Conservation (phyloP, 2,888 invertebrate species). For the Trichopria drosophilae region DNA sequence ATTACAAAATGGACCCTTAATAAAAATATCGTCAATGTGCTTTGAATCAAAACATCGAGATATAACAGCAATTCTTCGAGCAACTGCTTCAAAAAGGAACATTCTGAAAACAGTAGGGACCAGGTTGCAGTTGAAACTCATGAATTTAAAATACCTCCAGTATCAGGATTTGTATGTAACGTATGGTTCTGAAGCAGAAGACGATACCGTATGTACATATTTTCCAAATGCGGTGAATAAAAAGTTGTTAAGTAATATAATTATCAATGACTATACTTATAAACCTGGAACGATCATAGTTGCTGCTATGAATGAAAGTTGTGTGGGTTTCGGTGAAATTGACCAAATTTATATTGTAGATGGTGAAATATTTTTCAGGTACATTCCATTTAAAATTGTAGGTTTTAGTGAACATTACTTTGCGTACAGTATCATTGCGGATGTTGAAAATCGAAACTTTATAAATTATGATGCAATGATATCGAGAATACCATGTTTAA, state of each 20-base stretch:
- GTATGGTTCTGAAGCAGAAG: neutral
- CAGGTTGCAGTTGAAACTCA: conserved; percentile 15
- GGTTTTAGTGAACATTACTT: conserved; percentile 14
- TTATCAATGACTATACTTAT: conserved; percentile 18
- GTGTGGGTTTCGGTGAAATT: conserved; percentile 19
- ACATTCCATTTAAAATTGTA: conserved; percentile 4
- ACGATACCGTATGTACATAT: neutral
- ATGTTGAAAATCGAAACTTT: neutral
- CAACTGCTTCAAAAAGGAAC: conserved; percentile 14
- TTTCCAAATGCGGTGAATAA: neutral
- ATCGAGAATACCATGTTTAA: conserved; percentile 11
- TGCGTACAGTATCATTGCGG: neutral
- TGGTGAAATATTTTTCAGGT: conserved; percentile 12
- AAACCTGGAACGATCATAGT: conserved; percentile 18
- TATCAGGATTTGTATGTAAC: conserved; percentile 5
- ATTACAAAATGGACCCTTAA: conserved; percentile 14
- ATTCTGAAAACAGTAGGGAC: conserved; percentile 17
- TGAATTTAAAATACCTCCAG: conserved; percentile 1
- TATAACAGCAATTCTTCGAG: conserved; percentile 2
- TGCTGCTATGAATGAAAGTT: conserved; percentile 3
- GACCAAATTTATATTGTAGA: conserved; percentile 8
- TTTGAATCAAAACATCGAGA: conserved; percentile 27
- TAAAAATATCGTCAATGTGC: conserved; percentile 13
- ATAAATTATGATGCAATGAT: conserved; percentile 8
- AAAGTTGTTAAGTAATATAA: conserved; percentile 2